Evolutionary conservation across 2,888 invertebrate species (phyloP), one percentile per base, ranked within the genome.

Genomic region (Orchesellides sinensis): DNA sequence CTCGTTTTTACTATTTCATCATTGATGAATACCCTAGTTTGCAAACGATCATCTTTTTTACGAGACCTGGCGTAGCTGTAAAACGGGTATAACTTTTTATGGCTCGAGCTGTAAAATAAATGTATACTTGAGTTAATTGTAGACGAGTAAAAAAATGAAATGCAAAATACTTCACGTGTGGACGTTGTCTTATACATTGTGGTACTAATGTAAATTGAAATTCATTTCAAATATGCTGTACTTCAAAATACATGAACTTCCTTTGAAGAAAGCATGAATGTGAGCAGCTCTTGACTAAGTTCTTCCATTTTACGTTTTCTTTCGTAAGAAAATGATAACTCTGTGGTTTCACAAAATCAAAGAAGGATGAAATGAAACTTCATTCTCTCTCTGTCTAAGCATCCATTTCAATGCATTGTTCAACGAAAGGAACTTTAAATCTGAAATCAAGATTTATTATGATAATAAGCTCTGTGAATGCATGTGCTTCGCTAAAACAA

Each of bases 401-500:
- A 29, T 52, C 19, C 65, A 32, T 14, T n/a, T n/a, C n/a, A n/a
- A 52, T 63, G 47, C 65, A 49, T 52, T 17, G 25, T 63, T 40
- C 27, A 35, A 17, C 17, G 65, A 75, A 54, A 45, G 40, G 45
- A 65, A 54, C 52, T 75, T n/a, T 61, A 54, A 66, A 56, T 69
- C 68, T 59, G 47, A 68, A 77, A 68, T 77, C 68, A 49, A 77
- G 68, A 77, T 77, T 77, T 77, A 77, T 77, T 77, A 77, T 68
- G 59, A 68, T 68, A 77, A 77, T 77, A 77, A 77, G 68, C 77
- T 59, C 59, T 66, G n/a, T n/a, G n/a, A n/a, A n/a, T n/a, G n/a
- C n/a, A n/a, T n/a, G n/a, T n/a, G n/a, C n/a, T n/a, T n/a, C n/a
- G n/a, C n/a, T n/a, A n/a, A n/a, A n/a, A n/a, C n/a, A n/a, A n/a